These are phyloP conservation scores for Aphrophora alni DNA, from an alignment of 2,888 invertebrate genomes.

Conservation along the genomic window DNA sequence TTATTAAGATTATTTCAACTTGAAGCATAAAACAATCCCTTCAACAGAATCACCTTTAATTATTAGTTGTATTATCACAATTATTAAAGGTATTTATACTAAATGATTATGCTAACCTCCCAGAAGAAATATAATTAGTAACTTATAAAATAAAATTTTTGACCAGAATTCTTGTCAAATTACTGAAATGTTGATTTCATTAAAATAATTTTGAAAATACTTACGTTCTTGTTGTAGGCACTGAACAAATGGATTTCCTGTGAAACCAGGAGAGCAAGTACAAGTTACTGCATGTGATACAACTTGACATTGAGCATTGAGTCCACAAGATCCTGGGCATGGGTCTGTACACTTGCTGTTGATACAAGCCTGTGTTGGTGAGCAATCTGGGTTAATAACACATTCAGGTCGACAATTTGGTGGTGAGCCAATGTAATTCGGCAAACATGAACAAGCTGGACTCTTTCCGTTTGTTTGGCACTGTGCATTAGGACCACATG, in stretches of 20 bases:
- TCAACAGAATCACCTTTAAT: too few relatives aligned
- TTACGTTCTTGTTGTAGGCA: slow-evolving; percentile 68
- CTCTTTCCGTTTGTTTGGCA: slow-evolving; percentile 67
- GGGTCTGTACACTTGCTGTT: slow-evolving; percentile 83
- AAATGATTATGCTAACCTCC: too few relatives aligned
- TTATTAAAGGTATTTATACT: too few relatives aligned
- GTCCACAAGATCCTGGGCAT: slow-evolving; percentile 81
- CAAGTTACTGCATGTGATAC: slow-evolving; percentile 83
- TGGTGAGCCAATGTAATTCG: too few relatives aligned
- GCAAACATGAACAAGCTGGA: slow-evolving; percentile 78
- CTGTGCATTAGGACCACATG: slow-evolving; percentile 82
- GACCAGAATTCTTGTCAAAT: too few relatives aligned
- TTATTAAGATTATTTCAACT: too few relatives aligned
- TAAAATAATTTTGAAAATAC: too few relatives aligned
- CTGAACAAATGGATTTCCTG: slow-evolving; percentile 84
- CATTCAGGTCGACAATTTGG: slow-evolving; percentile 88
- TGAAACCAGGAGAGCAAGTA: slow-evolving; percentile 75
- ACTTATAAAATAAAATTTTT: too few relatives aligned
- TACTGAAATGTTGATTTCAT: too few relatives aligned
- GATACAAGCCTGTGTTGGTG: slow-evolving; percentile 77
- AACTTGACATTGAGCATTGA: slow-evolving; percentile 79
- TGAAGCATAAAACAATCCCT: too few relatives aligned
- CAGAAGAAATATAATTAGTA: too few relatives aligned
- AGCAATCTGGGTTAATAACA: slow-evolving; percentile 81
- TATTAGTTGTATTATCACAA: too few relatives aligned